Evolutionary conservation across 2,797 vertebrate genomes (phyloP).

Genomic region (Spea hammondii): DNA sequence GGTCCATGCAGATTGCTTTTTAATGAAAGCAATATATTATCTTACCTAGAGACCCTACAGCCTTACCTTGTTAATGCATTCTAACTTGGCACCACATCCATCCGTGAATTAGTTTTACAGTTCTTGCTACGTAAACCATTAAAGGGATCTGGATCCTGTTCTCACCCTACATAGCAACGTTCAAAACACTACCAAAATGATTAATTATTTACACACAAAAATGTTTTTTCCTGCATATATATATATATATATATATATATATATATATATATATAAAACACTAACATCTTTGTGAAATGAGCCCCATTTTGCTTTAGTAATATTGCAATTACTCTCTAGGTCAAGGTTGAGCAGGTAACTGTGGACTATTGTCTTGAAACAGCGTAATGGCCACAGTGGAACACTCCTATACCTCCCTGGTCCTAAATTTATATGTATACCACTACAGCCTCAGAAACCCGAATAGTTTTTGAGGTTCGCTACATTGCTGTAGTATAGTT

Average conservation of each 20-base stretch:
- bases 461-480: no score
- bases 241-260: not conserved
- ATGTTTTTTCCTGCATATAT: not conserved
- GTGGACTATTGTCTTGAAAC: no score
- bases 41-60: slow-evolving; percentile 77
- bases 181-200: slow-evolving; percentile 26
- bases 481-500: no score
- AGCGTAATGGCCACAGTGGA: no score
- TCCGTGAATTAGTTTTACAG: slow-evolving; percentile 78
- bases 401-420: no score
- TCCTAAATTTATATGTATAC: no score
- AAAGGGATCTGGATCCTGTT: slow-evolving; percentile 57
- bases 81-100: slow-evolving; percentile 76
- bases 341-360: not conserved
- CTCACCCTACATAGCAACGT: slow-evolving; percentile 48
- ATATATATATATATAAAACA: not conserved
- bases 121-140: slow-evolving; percentile 71
- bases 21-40: slow-evolving; percentile 86
- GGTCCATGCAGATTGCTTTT: slow-evolving; percentile 84
- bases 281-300: not conserved
- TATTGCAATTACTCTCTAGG: not conserved
- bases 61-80: slow-evolving; percentile 78
- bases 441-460: no score
- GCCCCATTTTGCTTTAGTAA: not conserved
- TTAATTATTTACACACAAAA: not conserved